These are phyloP conservation scores for Ceyx margarethae DNA, from an alignment of 2,113 vertebrate genomes.

Conservation along the genomic window DNA sequence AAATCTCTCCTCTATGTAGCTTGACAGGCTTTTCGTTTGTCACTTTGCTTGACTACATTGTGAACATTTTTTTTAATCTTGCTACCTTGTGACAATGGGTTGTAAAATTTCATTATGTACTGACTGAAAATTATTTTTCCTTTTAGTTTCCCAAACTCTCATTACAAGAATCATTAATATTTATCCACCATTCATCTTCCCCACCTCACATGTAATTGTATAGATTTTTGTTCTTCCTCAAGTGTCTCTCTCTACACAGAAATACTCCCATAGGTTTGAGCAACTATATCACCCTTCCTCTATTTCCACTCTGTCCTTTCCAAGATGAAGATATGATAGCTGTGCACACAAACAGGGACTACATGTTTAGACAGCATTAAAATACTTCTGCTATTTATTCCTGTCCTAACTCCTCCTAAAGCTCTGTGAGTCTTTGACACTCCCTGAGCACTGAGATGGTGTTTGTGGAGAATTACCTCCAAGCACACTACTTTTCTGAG, in stretches of 20 bases:
- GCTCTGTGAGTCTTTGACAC: background rate
- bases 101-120: background rate
- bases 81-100: background rate
- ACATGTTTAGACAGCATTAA: background rate
- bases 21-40: background rate
- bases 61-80: background rate
- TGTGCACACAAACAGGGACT: background rate
- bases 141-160: background rate
- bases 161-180: background rate
- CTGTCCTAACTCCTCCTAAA: background rate
- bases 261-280: background rate
- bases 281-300: background rate
- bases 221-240: background rate
- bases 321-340: background rate
- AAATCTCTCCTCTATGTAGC: background rate
- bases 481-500: background rate
- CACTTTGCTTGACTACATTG: background rate
- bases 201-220: background rate
- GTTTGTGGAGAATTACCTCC: background rate
- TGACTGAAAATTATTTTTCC: background rate
- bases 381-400: background rate
- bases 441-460: background rate
- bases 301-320: background rate
- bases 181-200: background rate
- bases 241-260: background rate